phyloP scores from a whole-genome alignment of 2,888 invertebrate species.

The Lasius fuliginosus region DNA sequence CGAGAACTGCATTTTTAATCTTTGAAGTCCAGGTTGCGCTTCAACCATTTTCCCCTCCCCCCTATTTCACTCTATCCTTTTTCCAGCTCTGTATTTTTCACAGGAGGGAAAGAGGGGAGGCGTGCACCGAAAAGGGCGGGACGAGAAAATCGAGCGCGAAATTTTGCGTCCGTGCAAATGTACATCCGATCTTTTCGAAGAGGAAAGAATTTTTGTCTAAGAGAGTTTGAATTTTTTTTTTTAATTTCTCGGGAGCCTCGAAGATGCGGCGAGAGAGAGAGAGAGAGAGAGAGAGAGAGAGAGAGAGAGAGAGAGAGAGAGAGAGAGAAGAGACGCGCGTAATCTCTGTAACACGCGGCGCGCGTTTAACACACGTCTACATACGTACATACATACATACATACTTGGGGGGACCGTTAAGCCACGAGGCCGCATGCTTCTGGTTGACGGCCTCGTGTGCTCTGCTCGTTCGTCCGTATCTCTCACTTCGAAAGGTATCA shows the following conservation, averaged over 20 bases:
- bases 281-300: too few species aligned
- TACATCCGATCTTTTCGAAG: too few species aligned
- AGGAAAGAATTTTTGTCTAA: too few species aligned
- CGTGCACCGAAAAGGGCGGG: background rate
- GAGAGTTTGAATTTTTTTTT: too few species aligned
- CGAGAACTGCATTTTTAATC: conserved; percentile 8
- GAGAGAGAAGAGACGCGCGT: too few species aligned
- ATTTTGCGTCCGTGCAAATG: background rate
- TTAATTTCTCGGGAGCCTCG: too few species aligned
- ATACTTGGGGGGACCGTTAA: conserved; percentile 27
- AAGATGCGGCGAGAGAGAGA: too few species aligned
- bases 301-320: too few species aligned
- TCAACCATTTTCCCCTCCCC: background rate
- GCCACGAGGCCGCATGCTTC: conserved; percentile 22
- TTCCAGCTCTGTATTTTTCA: background rate
- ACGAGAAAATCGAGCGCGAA: background rate
- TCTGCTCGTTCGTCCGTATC: background rate
- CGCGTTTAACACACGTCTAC: background rate
- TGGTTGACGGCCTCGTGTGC: background rate
- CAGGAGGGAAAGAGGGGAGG: background rate
- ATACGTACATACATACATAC: background rate
- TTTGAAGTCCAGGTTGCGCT: background rate
- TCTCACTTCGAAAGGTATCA: background rate
- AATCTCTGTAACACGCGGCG: too few species aligned
- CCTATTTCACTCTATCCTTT: too few species aligned